A percentile compares a stretch with the other conserved stretches of the same genome.
These are phyloP conservation scores for Onthophagus sagittarius DNA, from an alignment of 2,888 invertebrate species.

Conservation along the genomic window DNA sequence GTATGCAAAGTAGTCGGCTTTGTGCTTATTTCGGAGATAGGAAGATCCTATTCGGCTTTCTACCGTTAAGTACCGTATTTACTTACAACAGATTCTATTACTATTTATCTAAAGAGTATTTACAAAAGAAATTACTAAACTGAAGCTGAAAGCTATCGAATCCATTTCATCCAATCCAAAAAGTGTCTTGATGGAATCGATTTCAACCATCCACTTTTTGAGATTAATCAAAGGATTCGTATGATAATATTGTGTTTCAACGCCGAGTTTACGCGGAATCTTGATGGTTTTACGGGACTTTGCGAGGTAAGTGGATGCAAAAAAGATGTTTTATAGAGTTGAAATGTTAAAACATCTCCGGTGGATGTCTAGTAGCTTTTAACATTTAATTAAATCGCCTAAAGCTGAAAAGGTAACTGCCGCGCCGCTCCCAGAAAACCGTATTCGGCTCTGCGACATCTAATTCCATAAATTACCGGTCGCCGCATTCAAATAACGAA, in stretches of 20 bases:
- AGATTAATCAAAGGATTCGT: not conserved
- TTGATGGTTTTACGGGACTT: too few relatives aligned
- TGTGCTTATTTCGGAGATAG: not conserved
- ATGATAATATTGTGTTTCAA: not conserved
- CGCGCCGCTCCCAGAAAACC: not conserved
- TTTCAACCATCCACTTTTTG: not conserved
- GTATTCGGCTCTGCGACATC: not conserved
- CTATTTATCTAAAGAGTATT: not conserved
- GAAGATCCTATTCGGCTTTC: not conserved
- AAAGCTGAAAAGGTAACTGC: not conserved
- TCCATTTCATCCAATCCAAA: too few relatives aligned
- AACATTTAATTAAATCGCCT: not conserved
- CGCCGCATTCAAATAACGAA: constrained; percentile 6
- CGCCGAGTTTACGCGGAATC: not conserved
- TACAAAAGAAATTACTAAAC: not conserved
- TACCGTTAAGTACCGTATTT: not conserved
- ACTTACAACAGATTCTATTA: not conserved
- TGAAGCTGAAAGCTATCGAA: not conserved
- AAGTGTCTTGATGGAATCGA: not conserved
- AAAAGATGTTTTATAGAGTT: not conserved
- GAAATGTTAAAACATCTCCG: not conserved
- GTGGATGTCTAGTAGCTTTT: not conserved
- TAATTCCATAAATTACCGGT: constrained; percentile 12
- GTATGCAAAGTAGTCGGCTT: not conserved
- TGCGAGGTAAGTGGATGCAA: too few relatives aligned